A percentile compares a stretch with the other conserved stretches of the same genome.
Conservation (phyloP, 2,113 vertebrate genomes). For the Calidris pugnax region DNA sequence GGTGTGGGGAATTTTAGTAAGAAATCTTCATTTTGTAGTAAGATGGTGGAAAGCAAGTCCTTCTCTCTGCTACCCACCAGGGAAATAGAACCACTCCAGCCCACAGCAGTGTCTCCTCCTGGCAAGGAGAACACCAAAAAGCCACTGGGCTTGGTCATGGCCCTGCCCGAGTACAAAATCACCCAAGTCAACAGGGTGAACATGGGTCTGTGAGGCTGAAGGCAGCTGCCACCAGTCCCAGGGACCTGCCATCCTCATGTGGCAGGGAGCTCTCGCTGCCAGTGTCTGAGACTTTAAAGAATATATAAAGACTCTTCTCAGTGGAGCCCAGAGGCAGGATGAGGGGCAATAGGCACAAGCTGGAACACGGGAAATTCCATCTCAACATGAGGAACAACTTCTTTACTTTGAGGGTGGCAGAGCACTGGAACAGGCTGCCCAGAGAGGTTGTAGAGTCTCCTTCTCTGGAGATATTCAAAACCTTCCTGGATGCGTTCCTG, state of each 20-base stretch:
- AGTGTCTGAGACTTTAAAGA: not conserved
- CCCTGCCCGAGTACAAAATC: not conserved
- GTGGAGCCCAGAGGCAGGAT: not conserved
- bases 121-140: not conserved
- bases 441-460: not conserved
- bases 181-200: not conserved
- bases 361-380: not conserved
- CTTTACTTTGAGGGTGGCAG: not conserved
- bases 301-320: not conserved
- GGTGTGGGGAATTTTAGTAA: not conserved
- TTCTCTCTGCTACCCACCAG: not conserved
- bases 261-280: not conserved
- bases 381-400: not conserved
- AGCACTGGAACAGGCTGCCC: not conserved
- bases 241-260: not conserved
- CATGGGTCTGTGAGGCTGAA: rapidly evolving
- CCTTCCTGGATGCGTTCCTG: not conserved
- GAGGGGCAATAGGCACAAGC: not conserved
- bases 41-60: rapidly evolving
- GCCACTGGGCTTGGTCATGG: not conserved
- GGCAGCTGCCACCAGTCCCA: not conserved
- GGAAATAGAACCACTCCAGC: not conserved
- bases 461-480: not conserved
- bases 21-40: not conserved
- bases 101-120: not conserved